Base-by-base conservation (phyloP, 2,113 vertebrate genomes). In the Poicephalus meyeri region DNA sequence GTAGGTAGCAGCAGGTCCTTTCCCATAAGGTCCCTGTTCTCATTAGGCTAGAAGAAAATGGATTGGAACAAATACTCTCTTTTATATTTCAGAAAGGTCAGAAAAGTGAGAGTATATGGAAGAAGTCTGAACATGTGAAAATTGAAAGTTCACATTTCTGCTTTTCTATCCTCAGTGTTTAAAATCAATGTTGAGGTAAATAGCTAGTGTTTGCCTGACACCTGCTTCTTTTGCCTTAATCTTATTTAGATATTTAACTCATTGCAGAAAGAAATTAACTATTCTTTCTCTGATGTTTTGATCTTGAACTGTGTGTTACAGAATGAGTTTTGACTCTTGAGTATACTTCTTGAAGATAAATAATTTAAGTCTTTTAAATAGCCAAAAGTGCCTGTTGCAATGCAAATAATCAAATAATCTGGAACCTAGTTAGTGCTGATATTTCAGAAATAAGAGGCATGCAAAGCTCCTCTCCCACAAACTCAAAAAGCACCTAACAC, bases 81-180 rank as follows among this genome's bases (percentile, higher is more conserved):
- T 80, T 84, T 35, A n/a, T 73, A 46, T 91, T 89, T 91, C 68
- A 55, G 44, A 88, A 83, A 73, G 46, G 35, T 86, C 64, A 73
- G 79, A 80, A 83, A 80, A 91, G 47, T 39, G 60, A 86, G 46
- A 93, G 72, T 68, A 25, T 70, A 16, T 56, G 47, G 49, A 88
- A 92, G 37, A 87, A 70, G 26, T 81, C 29, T 83, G 71, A 93
- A 61, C 29, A 37, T 53, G 46, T 80, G 83, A 92, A 94, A 93
- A 81, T 35, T 74, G 72, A 68, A 93, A 96, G 55, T 86, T 93
- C 55, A 44, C 12, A 6, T 82, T 92, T 94, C 78, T 95, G 17
- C 39, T 88, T 93, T 90, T 89, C 41, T 96, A 0, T 70, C 50
- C 83, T 24, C 31, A 61, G 18, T 88, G 16, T 86, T 89, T 58